phyloP scores from a whole-genome alignment of 2,888 invertebrate species.

The Xestia sexstrigata region DNA sequence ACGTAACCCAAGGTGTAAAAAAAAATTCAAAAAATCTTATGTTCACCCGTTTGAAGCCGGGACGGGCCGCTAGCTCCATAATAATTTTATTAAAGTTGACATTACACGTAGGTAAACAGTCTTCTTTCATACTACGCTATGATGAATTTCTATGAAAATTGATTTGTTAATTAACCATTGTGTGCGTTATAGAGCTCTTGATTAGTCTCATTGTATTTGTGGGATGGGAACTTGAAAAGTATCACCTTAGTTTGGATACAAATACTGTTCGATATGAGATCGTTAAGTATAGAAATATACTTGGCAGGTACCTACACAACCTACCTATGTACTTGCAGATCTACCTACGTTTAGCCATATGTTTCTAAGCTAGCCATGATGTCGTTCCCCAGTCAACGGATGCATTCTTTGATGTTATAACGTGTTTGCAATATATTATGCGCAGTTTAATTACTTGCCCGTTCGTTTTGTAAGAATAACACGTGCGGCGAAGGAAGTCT shows the following conservation, averaged over 20 bases:
- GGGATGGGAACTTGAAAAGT: conserved; percentile 44
- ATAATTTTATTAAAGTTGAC: too few species aligned
- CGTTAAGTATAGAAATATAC: neutral
- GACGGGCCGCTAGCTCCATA: too few species aligned
- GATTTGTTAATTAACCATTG: conserved; percentile 39
- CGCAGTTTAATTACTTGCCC: conserved; percentile 51
- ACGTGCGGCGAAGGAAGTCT: conserved; percentile 46
- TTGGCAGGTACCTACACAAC: neutral
- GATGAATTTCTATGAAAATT: conserved; percentile 24
- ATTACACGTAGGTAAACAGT: too few species aligned
- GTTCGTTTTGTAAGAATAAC: conserved; percentile 54
- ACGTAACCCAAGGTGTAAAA: too few species aligned
- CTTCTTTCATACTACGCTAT: too few species aligned
- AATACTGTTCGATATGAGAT: conserved; percentile 12
- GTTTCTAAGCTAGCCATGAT: conserved; percentile 26
- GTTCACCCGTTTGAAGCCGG: too few species aligned
- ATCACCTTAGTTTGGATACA: conserved; percentile 7
- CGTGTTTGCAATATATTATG: conserved; percentile 55
- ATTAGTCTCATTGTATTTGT: conserved; percentile 45
- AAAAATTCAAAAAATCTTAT: too few species aligned
- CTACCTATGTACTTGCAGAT: neutral
- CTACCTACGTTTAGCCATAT: neutral
- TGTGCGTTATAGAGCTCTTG: conserved; percentile 34
- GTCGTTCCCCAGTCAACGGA: conserved; percentile 43
- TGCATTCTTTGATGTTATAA: conserved; percentile 51